Conservation (phyloP, 2,113 vertebrate genomes). For the Cryptomyrus ogoouensis region DNA sequence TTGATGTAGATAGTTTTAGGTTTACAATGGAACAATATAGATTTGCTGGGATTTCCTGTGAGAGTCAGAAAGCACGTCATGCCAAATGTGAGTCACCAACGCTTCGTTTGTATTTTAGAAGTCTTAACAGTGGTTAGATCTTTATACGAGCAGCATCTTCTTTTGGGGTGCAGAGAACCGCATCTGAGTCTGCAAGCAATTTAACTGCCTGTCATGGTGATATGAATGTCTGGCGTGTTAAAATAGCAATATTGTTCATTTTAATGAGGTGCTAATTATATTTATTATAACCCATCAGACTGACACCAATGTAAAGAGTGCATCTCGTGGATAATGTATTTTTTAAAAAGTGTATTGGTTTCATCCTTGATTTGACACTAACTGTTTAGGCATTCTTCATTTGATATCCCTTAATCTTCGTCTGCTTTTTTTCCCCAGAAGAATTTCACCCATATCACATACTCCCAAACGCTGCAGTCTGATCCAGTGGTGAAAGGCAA, state of each 20-base stretch:
- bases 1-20: neutral
- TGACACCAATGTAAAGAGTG: neutral
- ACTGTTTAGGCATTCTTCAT: neutral
- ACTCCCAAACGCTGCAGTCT: conserved; percentile 51
- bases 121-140: neutral
- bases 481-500: conserved; percentile 41
- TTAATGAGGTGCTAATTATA: neutral
- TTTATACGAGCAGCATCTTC: neutral
- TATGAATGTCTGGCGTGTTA: neutral
- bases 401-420: neutral
- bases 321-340: neutral
- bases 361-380: neutral
- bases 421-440: conserved; percentile 39
- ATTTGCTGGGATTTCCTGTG: too few species aligned
- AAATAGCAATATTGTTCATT: neutral
- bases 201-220: too few species aligned
- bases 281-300: neutral
- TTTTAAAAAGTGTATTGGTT: neutral
- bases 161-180: neutral
- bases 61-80: neutral
- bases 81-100: neutral
- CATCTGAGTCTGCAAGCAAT: neutral
- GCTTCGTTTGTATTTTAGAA: neutral
- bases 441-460: conserved; percentile 53
- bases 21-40: neutral